Evolutionary conservation across 2,888 invertebrate genomes (phyloP).

Genomic region (Griposia aprilina): DNA sequence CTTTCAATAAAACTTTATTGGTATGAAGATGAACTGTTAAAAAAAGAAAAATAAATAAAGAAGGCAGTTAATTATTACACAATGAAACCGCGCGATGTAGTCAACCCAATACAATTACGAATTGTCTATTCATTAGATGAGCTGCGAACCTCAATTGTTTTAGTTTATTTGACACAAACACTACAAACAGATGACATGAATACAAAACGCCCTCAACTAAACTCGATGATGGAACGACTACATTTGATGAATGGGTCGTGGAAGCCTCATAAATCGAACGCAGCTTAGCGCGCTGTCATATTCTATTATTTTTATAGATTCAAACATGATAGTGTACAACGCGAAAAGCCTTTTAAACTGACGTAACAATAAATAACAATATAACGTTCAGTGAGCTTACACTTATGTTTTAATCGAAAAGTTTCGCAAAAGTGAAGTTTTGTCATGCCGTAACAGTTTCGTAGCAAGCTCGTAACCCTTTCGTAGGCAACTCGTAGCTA

Average conservation of each 20-base stretch:
- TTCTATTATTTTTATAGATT: conserved; percentile 24
- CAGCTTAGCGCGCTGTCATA: conserved; percentile 36
- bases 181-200: conserved; percentile 37
- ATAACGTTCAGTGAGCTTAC: not conserved
- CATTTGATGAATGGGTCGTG: conserved; percentile 37
- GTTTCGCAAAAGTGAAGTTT: not conserved
- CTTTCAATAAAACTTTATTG: not conserved
- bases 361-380: not conserved
- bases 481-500: not conserved
- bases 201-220: conserved; percentile 39
- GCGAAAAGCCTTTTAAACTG: conserved; percentile 1
- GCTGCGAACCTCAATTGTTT: conserved; percentile 37
- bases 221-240: conserved; percentile 55
- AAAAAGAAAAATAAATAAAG: no score
- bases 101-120: conserved; percentile 28
- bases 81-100: not conserved
- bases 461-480: not conserved
- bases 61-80: not conserved
- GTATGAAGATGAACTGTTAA: not conserved
- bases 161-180: conserved; percentile 50
- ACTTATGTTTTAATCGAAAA: not conserved
- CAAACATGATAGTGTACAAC: not conserved
- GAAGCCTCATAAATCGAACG: conserved; percentile 41
- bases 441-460: not conserved
- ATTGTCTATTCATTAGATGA: conserved; percentile 31